A percentile compares a stretch with the other conserved stretches of the same genome.
Evolutionary conservation across 2,888 invertebrate species (phyloP).

Genomic region (Patella depressa): DNA sequence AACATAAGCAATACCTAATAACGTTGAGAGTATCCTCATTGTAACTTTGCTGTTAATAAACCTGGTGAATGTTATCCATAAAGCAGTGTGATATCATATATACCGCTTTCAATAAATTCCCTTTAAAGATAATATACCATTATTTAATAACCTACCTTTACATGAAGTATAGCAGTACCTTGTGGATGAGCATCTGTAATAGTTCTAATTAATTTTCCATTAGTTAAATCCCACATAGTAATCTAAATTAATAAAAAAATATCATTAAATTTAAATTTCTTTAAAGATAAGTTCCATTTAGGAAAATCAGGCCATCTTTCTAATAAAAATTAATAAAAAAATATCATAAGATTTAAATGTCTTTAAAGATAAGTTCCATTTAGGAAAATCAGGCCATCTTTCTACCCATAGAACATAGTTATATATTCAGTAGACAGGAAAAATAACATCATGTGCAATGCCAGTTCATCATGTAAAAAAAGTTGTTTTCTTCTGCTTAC

Average conservation of each 20-base stretch:
- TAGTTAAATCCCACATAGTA: slow-evolving; percentile 87
- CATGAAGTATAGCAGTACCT: slow-evolving; percentile 85
- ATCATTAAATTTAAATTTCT: too few relatives aligned
- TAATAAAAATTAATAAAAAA: slow-evolving; percentile 28
- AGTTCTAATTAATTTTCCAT: slow-evolving; percentile 82
- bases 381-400: too few relatives aligned
- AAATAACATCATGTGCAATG: neutral
- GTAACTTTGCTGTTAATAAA: neutral
- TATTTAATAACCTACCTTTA: slow-evolving; percentile 72
- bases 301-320: too few relatives aligned
- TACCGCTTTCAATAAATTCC: neutral
- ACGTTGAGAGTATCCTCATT: neutral
- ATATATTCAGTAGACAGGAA: too few relatives aligned
- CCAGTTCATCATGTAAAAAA: neutral
- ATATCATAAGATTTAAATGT: too few relatives aligned
- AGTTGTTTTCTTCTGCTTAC: slow-evolving; percentile 44
- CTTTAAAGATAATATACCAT: neutral
- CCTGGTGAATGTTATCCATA: neutral
- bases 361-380: too few relatives aligned
- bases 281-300: too few relatives aligned
- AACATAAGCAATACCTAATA: too few relatives aligned
- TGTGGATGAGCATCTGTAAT: slow-evolving; percentile 87
- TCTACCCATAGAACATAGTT: too few relatives aligned
- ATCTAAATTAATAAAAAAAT: slow-evolving; percentile 74
- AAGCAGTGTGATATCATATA: neutral